Evolutionary conservation across 2,113 vertebrate genomes (phyloP).

Genomic region (Thomomys bottae): DNA sequence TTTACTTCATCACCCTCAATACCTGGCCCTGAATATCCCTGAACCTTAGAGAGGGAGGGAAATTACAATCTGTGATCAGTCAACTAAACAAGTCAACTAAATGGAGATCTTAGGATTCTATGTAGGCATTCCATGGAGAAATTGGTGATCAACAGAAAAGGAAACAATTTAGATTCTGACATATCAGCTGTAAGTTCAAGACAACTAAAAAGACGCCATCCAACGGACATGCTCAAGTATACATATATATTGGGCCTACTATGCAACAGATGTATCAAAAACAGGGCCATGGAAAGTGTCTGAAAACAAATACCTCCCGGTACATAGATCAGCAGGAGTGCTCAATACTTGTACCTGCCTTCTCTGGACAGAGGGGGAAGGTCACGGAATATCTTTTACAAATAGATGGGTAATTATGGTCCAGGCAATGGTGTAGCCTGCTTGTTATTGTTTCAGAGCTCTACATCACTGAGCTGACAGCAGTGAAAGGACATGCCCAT

Average conservation of each 20-base stretch:
- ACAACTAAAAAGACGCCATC: background rate
- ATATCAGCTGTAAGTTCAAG: background rate
- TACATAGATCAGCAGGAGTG: background rate
- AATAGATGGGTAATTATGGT: background rate
- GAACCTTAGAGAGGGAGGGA: background rate
- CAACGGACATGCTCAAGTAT: background rate
- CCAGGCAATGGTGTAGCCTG: background rate
- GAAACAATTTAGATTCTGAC: conserved; percentile 8
- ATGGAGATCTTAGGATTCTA: background rate
- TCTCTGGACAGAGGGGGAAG: no score
- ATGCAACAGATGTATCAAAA: background rate
- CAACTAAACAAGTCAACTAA: background rate
- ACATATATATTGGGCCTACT: background rate
- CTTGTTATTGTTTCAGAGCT: background rate
- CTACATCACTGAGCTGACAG: background rate
- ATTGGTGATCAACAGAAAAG: background rate
- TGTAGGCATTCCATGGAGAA: background rate
- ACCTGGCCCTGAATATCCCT: background rate
- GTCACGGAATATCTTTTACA: background rate
- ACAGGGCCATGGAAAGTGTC: background rate
- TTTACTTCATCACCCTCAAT: background rate
- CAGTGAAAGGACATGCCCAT: background rate
- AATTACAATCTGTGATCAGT: background rate
- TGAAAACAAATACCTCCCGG: background rate
- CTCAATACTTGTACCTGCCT: background rate